These are phyloP conservation scores for Crocodylus rhombifer DNA, from an alignment of 2,797 vertebrate species.

Conservation along the genomic window DNA sequence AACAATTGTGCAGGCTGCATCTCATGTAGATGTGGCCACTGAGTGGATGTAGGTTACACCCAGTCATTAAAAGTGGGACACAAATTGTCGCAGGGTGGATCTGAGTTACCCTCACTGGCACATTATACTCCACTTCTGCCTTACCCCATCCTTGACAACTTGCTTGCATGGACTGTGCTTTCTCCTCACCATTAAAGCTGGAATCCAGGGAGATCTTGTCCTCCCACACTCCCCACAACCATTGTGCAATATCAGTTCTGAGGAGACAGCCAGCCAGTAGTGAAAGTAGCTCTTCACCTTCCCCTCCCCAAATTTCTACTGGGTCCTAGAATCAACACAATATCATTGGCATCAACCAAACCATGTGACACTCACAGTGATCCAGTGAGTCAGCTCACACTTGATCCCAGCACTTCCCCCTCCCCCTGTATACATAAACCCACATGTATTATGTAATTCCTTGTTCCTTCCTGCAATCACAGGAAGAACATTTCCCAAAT, in stretches of 20 bases:
- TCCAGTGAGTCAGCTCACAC: not conserved
- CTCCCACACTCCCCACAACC: not conserved
- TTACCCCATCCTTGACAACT: rapidly evolving
- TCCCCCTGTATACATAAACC: no score
- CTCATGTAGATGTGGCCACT: no score
- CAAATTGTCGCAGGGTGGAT: no score
- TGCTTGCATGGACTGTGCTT: not conserved
- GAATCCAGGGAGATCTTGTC: not conserved
- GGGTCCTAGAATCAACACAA: not conserved
- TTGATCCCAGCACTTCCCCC: not conserved
- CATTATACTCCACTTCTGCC: not conserved
- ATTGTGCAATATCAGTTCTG: not conserved
- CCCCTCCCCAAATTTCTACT: not conserved
- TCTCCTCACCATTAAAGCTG: not conserved
- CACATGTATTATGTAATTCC: not conserved
- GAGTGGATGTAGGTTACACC: no score
- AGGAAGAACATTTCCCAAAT: not conserved
- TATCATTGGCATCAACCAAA: not conserved
- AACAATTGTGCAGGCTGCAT: no score
- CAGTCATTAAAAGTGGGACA: no score
- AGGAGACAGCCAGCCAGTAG: not conserved
- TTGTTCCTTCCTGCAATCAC: not conserved
- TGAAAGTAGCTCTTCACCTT: not conserved
- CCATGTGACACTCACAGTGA: not conserved
- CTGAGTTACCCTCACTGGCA: not conserved